Percentiles rank a stretch among this genome's conserved stretches.
Evolutionary conservation across 2,888 invertebrate genomes (phyloP).

Genomic region (Biston stratarius): DNA sequence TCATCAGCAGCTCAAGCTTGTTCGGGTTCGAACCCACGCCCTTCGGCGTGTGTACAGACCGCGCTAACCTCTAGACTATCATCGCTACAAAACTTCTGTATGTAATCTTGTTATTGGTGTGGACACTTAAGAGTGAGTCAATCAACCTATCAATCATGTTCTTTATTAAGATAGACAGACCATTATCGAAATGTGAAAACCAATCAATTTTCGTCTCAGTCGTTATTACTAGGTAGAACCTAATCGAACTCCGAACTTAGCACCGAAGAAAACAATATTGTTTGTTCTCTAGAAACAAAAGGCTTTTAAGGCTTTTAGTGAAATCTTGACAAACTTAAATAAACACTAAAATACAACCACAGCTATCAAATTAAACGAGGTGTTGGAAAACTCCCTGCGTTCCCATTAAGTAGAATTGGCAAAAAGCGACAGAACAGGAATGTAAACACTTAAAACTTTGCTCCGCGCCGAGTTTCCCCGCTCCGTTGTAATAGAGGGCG

Average conservation of each 20-base stretch:
- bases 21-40: too few relatives aligned
- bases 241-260: slow-evolving; percentile 24
- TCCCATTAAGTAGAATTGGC: slow-evolving; percentile 81
- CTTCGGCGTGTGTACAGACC: too few relatives aligned
- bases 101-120: too few relatives aligned
- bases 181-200: slow-evolving; percentile 15
- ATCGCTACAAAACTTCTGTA: too few relatives aligned
- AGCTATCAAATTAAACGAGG: slow-evolving; percentile 75
- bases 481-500: slow-evolving; percentile 73
- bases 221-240: slow-evolving; percentile 24
- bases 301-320: slow-evolving; percentile 50
- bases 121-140: too few relatives aligned
- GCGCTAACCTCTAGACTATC: too few relatives aligned
- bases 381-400: slow-evolving; percentile 72
- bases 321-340: slow-evolving; percentile 68
- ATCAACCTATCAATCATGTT: neutral
- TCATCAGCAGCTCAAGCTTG: too few relatives aligned
- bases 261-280: slow-evolving; percentile 40
- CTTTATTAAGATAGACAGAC: neutral
- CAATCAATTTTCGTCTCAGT: slow-evolving; percentile 32
- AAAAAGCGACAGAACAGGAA: slow-evolving; percentile 83
- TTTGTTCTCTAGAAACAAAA: slow-evolving; percentile 53
- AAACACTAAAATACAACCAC: slow-evolving; percentile 70
- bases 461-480: slow-evolving; percentile 68
- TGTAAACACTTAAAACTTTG: slow-evolving; percentile 85